Evolutionary conservation across 2,113 vertebrate genomes (phyloP), one percentile per base, ranked within the genome.

Genomic region (Hippocampus abdominalis): DNA sequence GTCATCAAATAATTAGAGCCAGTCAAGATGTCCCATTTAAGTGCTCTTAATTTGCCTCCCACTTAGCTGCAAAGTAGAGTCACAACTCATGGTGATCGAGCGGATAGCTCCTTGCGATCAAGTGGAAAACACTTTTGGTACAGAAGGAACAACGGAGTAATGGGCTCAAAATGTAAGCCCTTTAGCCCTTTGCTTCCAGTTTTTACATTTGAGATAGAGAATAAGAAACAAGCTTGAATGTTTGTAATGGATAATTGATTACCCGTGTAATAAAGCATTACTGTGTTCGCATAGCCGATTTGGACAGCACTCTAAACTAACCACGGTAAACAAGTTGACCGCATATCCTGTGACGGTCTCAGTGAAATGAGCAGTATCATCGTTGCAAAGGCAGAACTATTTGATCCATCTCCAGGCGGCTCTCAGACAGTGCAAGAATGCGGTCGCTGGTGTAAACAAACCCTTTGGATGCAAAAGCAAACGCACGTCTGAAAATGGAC

Each of bases 21-120:
- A 75, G 70, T 72, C 42, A 46, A 42, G 40, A 64, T 21, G 40
- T 27, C 65, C 57, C 46, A 62, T 71, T 63, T 66, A 76, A 71
- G 53, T 53, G 54, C 76, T 78, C 69, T 39, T 68, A 49, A 75
- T 72, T 63, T 61, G 62, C 74, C 25, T 57, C 46, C 42, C 70
- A 69, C 66, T 54, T 65, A 68, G 72, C 63, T 54, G 73, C 74
- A 62, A 75, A 57, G 67, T 13, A 48, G 29, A 81, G 76, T 79
- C 72, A 79, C 74, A 79, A 79, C 77, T 78, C 64, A 85, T 67
- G 48, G 71, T 74, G 49, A 83, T 86, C 82, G 87, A 84, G 75
- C 51, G 76, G 71, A 86, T 85, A 51, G 75, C 68, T 61, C 75
- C 25, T 39, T 27, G 56, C 77, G 70, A 84, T 74, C 40, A n/a